phyloP scores from a whole-genome alignment of 2,113 vertebrate genomes.

The Grammomys surdaster region DNA sequence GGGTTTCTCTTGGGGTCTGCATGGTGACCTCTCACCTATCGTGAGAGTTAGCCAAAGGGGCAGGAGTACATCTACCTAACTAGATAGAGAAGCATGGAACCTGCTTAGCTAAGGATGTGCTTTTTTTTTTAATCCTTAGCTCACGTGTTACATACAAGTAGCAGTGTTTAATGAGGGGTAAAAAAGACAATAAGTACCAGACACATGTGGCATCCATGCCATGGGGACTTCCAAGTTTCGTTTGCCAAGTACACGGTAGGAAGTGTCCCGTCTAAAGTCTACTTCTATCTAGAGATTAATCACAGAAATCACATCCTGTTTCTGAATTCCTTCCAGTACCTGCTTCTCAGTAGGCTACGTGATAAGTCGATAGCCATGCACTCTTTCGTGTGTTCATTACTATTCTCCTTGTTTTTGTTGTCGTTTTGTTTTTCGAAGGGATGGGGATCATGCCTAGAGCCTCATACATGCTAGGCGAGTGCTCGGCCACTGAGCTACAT shows the following conservation, averaged over 20 bases:
- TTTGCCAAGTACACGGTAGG: not conserved
- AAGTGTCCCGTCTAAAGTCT: not conserved
- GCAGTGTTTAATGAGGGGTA: constrained; percentile 7
- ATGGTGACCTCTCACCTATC: constrained; percentile 88
- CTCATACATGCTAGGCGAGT: not conserved
- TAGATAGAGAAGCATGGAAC: constrained; percentile 73
- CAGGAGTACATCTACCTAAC: constrained; percentile 84
- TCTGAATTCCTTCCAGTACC: not conserved
- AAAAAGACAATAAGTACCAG: not conserved
- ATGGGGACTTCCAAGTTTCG: not conserved
- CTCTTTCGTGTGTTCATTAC: not conserved
- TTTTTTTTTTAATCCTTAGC: not conserved
- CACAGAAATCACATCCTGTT: not conserved
- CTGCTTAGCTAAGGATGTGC: not conserved
- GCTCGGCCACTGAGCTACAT: not conserved
- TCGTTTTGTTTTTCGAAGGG: not conserved
- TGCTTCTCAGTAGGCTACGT: constrained; percentile 18
- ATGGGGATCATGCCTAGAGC: too few species aligned
- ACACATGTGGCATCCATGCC: not conserved
- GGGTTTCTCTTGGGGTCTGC: constrained; percentile 82
- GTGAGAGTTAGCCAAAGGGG: constrained; percentile 85
- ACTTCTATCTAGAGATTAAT: not conserved
- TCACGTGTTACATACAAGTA: constrained; percentile 2
- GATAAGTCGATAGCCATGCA: not conserved
- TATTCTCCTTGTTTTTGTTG: not conserved